These are phyloP conservation scores for Patella caerulea DNA, from an alignment of 2,888 invertebrate species.

Conservation along the genomic window DNA sequence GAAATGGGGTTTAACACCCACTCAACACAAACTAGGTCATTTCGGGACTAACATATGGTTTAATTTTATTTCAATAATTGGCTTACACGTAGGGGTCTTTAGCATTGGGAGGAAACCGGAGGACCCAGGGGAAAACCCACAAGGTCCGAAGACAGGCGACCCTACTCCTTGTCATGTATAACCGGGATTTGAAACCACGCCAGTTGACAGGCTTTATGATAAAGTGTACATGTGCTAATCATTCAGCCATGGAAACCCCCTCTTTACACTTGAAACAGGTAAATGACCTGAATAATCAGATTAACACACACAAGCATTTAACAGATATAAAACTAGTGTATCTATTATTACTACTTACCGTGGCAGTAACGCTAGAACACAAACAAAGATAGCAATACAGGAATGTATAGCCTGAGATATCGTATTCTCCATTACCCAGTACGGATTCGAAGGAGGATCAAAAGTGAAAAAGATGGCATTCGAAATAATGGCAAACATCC, in stretches of 20 bases:
- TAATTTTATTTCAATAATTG: too few relatives aligned
- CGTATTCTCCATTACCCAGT: slow-evolving; percentile 87
- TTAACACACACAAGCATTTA: not conserved
- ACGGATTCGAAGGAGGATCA: slow-evolving; percentile 88
- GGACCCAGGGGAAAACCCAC: too few relatives aligned
- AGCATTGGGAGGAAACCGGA: too few relatives aligned
- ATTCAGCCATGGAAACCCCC: too few relatives aligned
- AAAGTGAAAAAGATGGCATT: slow-evolving; percentile 86
- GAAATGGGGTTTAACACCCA: too few relatives aligned
- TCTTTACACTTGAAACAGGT: not conserved
- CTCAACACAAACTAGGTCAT: not conserved
- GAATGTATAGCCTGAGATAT: slow-evolving; percentile 84
- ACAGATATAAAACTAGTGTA: not conserved
- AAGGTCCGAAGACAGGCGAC: too few relatives aligned
- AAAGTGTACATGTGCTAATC: too few relatives aligned
- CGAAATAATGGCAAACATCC: slow-evolving; percentile 87
- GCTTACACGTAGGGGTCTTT: too few relatives aligned
- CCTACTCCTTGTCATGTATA: too few relatives aligned
- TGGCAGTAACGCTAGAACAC: slow-evolving; percentile 78
- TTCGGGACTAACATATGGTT: too few relatives aligned
- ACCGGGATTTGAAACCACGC: too few relatives aligned
- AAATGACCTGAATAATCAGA: not conserved
- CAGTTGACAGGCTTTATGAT: too few relatives aligned
- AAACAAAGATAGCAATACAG: slow-evolving; percentile 83
- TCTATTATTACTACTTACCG: slow-evolving; percentile 45